Evolutionary conservation across 1,140 invertebrate genomes (phyloP).

Genomic region (Thaumatotibia leucotreta): DNA sequence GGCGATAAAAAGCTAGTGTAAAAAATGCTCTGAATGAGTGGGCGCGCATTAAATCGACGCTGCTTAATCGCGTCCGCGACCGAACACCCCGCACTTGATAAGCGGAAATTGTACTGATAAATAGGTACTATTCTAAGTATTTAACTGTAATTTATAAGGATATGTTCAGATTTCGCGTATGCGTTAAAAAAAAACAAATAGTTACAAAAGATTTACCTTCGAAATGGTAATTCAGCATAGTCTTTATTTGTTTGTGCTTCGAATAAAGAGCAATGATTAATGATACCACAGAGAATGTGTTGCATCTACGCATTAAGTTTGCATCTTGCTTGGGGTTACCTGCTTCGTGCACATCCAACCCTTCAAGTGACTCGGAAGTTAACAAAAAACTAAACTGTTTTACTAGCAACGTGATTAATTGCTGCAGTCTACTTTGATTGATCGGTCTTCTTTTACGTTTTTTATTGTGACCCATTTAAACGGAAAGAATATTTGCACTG

Average conservation of each 20-base stretch:
- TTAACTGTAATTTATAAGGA: not conserved
- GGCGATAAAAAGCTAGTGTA: slow-evolving; percentile 54
- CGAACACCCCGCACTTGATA: slow-evolving; percentile 1
- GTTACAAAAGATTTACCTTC: not conserved
- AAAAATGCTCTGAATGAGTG: slow-evolving; percentile 61
- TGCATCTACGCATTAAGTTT: not conserved
- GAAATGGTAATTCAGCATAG: not conserved
- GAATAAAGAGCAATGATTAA: not conserved
- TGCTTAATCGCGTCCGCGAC: slow-evolving; percentile 36
- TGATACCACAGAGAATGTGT: not conserved
- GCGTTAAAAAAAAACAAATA: not conserved
- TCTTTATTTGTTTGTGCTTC: not conserved
- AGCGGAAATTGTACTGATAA: slow-evolving; percentile 50
- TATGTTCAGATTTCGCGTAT: not conserved
- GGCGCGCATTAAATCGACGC: slow-evolving; percentile 38
- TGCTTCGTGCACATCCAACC: not conserved
- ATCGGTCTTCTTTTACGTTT: slow-evolving; percentile 45
- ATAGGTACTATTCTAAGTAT: not conserved
- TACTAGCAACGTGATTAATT: slow-evolving; percentile 62
- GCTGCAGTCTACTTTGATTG: slow-evolving; percentile 45
- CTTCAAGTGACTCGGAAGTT: slow-evolving; percentile 25
- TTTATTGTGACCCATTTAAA: slow-evolving; percentile 27
- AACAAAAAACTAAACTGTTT: slow-evolving; percentile 27
- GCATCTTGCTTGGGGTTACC: not conserved
- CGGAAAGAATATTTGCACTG: slow-evolving; percentile 26